Percentiles rank a stretch among this genome's conserved stretches.
Evolutionary conservation across 1,140 invertebrate genomes (phyloP).

Genomic region (Aleiodes sp.): DNA sequence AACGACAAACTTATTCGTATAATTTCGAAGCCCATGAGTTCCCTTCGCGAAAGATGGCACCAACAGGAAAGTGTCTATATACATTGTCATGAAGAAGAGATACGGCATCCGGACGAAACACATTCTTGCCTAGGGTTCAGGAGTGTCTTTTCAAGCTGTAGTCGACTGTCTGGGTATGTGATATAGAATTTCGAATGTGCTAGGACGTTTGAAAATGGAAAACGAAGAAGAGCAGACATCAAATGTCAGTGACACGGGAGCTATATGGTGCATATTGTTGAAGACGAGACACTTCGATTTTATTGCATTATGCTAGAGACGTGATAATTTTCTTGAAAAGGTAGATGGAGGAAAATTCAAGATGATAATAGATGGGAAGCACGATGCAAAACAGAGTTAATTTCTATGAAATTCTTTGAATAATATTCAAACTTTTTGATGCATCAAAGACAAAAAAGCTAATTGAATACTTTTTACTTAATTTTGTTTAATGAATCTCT

Average conservation of each 20-base stretch:
- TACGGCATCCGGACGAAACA: conserved; percentile 8
- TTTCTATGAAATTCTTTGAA: no score
- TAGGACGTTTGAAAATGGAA: neutral
- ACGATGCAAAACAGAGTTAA: no score
- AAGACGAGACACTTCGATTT: neutral
- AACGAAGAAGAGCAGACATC: neutral
- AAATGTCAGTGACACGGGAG: conserved; percentile 9
- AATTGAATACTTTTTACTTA: neutral
- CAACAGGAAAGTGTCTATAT: neutral
- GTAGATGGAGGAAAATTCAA: neutral
- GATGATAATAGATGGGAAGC: no score
- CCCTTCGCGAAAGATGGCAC: no score
- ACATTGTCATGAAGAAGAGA: neutral
- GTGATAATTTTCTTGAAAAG: neutral
- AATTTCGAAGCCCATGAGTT: neutral
- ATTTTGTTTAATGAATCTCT: neutral
- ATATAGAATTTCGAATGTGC: conserved; percentile 1
- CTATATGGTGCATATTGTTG: neutral
- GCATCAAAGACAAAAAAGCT: neutral
- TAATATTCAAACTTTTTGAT: no score
- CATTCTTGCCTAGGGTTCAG: neutral
- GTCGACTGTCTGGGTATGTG: neutral
- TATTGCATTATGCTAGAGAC: neutral
- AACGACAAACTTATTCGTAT: conserved; percentile 6
- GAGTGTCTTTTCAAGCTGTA: conserved; percentile 7